Evolutionary conservation across 92 coral and sea anemone genomes (phyloP).

Genomic region (Chrysogorgia sp.): DNA sequence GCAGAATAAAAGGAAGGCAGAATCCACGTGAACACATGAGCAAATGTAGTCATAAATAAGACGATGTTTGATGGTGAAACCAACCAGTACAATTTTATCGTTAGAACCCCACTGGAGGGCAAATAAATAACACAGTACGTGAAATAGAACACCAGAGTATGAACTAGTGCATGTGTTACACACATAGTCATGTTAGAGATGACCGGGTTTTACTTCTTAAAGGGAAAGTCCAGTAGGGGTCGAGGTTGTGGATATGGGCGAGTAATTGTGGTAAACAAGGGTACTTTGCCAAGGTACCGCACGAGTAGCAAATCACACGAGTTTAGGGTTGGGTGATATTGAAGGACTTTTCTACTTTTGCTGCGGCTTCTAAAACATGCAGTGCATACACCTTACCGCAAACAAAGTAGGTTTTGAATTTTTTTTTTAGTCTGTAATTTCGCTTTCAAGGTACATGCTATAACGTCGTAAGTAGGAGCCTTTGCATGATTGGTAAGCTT

Average conservation of each 20-base stretch:
- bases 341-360: not conserved
- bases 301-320: not conserved
- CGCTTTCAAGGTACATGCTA: not conserved
- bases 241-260: slow-evolving; percentile 8
- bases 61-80: too few relatives aligned
- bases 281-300: not conserved
- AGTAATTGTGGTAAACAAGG: not conserved
- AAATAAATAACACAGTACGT: too few relatives aligned
- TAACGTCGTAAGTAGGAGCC: slow-evolving; percentile 26
- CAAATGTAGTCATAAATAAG: too few relatives aligned
- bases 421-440: not conserved
- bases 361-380: not conserved
- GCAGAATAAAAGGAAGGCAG: too few relatives aligned
- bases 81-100: too few relatives aligned
- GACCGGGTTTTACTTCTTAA: too few relatives aligned
- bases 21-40: too few relatives aligned
- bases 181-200: too few relatives aligned
- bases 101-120: too few relatives aligned
- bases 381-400: not conserved
- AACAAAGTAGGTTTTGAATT: not conserved
- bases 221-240: not conserved
- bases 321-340: not conserved
- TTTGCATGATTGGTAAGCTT: slow-evolving; percentile 46
- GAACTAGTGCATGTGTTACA: too few relatives aligned
- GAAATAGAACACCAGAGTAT: too few relatives aligned